Evolutionary conservation across 1,140 invertebrate genomes (phyloP).

Genomic region (Rhagoletis zephyria): DNA sequence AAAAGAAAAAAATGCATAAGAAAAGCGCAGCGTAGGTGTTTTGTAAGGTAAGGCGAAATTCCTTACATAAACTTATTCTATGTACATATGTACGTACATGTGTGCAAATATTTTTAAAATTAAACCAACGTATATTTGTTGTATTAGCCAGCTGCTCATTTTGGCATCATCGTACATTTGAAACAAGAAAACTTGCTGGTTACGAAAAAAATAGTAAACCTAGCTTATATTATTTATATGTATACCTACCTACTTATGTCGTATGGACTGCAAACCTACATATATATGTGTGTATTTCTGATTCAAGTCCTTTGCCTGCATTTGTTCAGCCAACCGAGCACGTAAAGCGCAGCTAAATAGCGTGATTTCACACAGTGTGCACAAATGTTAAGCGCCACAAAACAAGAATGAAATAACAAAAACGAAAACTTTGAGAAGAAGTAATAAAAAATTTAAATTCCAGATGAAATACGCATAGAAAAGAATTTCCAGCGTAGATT

Average conservation of each 20-base stretch:
- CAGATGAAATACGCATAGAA: not conserved
- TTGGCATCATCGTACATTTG: not conserved
- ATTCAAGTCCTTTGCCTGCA: not conserved
- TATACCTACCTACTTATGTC: not conserved
- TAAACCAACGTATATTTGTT: too few relatives aligned
- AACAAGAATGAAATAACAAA: not conserved
- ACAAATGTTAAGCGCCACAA: conserved; percentile 18
- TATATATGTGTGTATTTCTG: not conserved
- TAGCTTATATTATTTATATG: too few relatives aligned
- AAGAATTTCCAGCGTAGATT: not conserved
- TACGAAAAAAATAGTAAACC: too few relatives aligned
- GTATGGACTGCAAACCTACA: too few relatives aligned
- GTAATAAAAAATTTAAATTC: conserved; percentile 33
- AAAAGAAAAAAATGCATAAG: not conserved
- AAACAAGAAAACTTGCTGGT: not conserved
- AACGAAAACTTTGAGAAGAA: not conserved
- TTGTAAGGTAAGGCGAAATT: not conserved
- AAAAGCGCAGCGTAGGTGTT: not conserved
- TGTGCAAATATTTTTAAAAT: too few relatives aligned
- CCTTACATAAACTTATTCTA: too few relatives aligned
- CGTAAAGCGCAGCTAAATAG: conserved; percentile 28
- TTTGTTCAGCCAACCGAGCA: conserved; percentile 13
- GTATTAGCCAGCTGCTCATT: not conserved
- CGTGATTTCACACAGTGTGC: conserved; percentile 35
- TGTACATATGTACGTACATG: not conserved